Conservation (phyloP, 2,797 vertebrate genomes). For the Ctenosaura bakeri region DNA sequence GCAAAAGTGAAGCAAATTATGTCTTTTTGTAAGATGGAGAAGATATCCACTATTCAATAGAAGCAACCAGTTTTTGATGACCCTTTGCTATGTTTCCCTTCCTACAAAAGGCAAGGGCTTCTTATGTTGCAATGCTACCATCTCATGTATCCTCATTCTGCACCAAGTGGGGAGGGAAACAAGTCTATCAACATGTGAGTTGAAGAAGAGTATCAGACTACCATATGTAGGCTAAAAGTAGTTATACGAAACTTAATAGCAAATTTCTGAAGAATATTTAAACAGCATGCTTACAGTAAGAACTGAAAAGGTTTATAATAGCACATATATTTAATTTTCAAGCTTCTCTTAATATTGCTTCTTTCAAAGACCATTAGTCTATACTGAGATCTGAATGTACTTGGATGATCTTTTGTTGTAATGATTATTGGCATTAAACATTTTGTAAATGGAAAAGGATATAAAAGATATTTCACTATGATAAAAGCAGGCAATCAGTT, state of each 20-base stretch:
- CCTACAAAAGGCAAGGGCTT: no score
- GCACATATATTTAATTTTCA: neutral
- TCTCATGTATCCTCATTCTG: neutral
- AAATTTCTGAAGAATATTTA: neutral
- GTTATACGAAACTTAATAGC: neutral
- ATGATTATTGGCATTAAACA: neutral
- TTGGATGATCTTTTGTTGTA: neutral
- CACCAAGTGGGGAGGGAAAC: neutral
- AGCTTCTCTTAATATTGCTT: neutral
- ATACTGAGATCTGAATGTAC: neutral
- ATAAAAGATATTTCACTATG: neutral
- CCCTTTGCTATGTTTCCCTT: no score
- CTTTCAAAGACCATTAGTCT: no score
- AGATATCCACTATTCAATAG: no score
- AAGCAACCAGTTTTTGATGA: no score
- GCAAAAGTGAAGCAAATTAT: no score
- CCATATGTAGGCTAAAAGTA: neutral
- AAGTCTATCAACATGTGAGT: neutral
- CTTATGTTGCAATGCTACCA: neutral
- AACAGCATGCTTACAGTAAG: neutral
- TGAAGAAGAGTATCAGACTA: neutral
- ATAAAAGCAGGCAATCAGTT: neutral
- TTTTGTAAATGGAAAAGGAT: neutral
- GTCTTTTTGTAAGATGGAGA: no score
- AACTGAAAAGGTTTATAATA: neutral